These are phyloP conservation scores for Paguma larvata DNA, from an alignment of 2,797 vertebrate genomes.

Conservation along the genomic window DNA sequence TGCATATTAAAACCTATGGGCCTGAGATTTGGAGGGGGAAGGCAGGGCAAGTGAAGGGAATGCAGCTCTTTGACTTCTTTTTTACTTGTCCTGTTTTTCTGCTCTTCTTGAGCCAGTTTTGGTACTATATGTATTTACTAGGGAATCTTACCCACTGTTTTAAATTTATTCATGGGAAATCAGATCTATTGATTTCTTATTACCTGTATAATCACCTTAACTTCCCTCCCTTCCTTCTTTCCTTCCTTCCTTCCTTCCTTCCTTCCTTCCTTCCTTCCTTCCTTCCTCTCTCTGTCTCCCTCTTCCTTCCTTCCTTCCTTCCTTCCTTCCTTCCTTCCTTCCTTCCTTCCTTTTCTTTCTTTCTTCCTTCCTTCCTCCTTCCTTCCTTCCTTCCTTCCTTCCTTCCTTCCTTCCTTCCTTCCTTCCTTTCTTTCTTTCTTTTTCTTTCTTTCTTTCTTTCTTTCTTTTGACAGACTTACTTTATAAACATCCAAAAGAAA, in stretches of 20 bases:
- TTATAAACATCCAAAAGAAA: neutral
- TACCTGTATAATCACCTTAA: neutral
- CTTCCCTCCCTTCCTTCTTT: too few species aligned
- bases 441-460: neutral
- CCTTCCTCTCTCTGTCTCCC: too few species aligned
- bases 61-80: neutral
- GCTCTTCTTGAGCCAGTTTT: neutral
- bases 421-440: too few species aligned
- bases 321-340: too few species aligned
- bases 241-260: neutral
- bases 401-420: too few species aligned
- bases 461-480: conserved; percentile 42
- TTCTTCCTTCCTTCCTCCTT: too few species aligned
- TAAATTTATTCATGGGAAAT: neutral
- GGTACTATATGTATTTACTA: neutral
- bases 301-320: neutral
- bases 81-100: neutral
- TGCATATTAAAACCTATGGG: neutral
- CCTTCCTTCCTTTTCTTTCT: neutral
- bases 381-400: neutral
- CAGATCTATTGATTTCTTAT: neutral
- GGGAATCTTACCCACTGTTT: neutral
- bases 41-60: neutral
- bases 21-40: neutral
- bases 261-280: neutral